Base-by-base conservation (phyloP, 2,797 vertebrate species). In the Danio jaintianensis region DNA sequence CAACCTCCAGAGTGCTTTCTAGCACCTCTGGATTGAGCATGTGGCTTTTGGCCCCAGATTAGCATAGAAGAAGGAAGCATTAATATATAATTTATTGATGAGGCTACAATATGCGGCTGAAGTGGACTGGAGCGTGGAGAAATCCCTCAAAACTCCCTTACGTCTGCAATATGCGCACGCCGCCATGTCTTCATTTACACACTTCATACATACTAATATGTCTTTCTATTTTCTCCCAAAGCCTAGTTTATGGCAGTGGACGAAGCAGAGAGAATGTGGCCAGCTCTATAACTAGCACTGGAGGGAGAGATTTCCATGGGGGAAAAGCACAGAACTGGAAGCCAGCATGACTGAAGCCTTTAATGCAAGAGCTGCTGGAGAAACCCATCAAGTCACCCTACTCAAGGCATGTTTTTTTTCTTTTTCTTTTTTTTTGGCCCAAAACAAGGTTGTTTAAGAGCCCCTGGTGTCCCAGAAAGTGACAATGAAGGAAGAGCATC, bases 41-140 rank as follows among this genome's bases (percentile, higher is more conserved):
- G 85, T 80, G 83, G 77, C 84, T 86, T 87, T 77, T 80, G 85
- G 83, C 75, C 85, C 59, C 55, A 79, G 82, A 88, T 88, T 88
- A 85, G 85, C 87, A 89, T 86, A 86, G 83, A 85, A 85, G 85
- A 85, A 88, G 87, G 88, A 87, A 86, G 81, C 84, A 89, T 91
- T 89, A 89, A 90, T 91, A 91, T 90, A 87, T 91, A 89, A 92
- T 91, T 91, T 92, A 92, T 93, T 93, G 90, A 91, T 92, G 90
- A 93, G 87, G 86, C 82, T 80, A 89, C 90, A 90, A 89, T 90
- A 90, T 89, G 89, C 85, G 77, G 88, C 89, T 81, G 20, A 86
- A 89, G 88, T 88, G 88, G 86, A 90, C 89, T 86, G 85, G 83
- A 88, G 85, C 84, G 67, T 75, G 87, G 89, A 83, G 87, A 90